A percentile compares a stretch with the other conserved stretches of the same genome.
Evolutionary conservation across 2,888 invertebrate genomes (phyloP).

Genomic region (Drosophila gaucha): DNA sequence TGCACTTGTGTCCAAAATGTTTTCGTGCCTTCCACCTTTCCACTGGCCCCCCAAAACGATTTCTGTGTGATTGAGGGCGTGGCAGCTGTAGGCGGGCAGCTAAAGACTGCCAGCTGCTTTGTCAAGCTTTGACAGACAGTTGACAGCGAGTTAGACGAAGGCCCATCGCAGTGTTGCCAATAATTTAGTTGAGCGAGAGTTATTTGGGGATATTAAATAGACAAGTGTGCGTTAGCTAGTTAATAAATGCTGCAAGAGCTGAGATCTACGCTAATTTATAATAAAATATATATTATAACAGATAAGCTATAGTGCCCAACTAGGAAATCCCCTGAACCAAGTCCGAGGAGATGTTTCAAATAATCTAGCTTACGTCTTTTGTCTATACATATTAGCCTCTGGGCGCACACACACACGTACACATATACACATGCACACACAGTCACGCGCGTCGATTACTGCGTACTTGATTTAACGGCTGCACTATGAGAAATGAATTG

Average conservation of each 20-base stretch:
- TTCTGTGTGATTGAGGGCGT: not conserved
- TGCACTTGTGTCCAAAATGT: conserved; percentile 62
- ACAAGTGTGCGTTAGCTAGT: not conserved
- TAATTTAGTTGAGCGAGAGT: not conserved
- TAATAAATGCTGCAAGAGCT: not conserved
- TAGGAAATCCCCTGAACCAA: no score
- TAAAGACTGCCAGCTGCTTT: conserved; percentile 24
- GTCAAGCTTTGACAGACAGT: conserved; percentile 25
- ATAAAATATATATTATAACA: no score
- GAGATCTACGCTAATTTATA: no score
- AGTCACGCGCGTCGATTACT: no score
- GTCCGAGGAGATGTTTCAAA: no score
- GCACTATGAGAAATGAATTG: no score
- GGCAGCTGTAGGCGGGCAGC: conserved; percentile 3
- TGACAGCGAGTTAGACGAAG: conserved; percentile 3
- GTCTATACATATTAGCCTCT: no score
- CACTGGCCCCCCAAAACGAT: not conserved
- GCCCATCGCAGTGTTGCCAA: not conserved
- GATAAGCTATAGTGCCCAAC: no score
- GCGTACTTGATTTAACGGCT: no score
- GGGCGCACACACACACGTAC: no score
- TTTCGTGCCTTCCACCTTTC: conserved; percentile 43
- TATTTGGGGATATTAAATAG: not conserved
- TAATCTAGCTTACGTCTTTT: no score
- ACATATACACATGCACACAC: no score